Conservation (phyloP, 2,888 invertebrate genomes). For the Dolomedes plantarius region DNA sequence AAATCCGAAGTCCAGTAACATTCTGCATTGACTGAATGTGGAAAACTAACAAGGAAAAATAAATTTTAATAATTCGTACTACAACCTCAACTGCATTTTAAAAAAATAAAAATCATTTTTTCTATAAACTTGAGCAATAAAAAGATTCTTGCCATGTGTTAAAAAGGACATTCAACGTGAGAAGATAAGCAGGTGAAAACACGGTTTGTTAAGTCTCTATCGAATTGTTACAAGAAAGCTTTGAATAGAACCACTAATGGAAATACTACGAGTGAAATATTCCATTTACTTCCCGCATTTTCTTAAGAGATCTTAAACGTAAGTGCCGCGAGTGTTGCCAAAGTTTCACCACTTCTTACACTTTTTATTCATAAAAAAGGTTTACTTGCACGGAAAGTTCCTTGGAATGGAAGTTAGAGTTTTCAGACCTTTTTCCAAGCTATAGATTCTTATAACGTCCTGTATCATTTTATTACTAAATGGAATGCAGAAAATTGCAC, state of each 20-base stretch:
- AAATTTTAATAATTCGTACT: too few species aligned
- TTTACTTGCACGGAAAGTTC: slow-evolving; percentile 21
- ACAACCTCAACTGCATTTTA: too few species aligned
- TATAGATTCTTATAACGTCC: not conserved
- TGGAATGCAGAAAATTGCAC: too few species aligned
- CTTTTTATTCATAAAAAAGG: slow-evolving; percentile 31
- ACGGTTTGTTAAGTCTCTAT: slow-evolving; percentile 54
- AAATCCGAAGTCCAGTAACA: too few species aligned
- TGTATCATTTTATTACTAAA: too few species aligned
- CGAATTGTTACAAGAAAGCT: slow-evolving; percentile 28
- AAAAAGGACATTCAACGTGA: slow-evolving; percentile 37
- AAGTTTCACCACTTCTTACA: slow-evolving; percentile 22
- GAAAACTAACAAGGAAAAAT: too few species aligned
- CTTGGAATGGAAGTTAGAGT: not conserved
- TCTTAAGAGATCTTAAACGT: slow-evolving; percentile 50
- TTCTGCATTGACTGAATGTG: too few species aligned
- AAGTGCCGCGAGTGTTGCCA: slow-evolving; percentile 28
- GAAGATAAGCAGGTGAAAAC: slow-evolving; percentile 51
- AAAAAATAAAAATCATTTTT: too few species aligned
- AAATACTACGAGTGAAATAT: slow-evolving; percentile 55
- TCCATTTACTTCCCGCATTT: slow-evolving; percentile 46
- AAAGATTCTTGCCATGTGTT: not conserved
- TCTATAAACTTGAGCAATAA: slow-evolving; percentile 23
- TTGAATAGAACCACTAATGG: slow-evolving; percentile 56
- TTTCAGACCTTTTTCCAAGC: not conserved